phyloP scores from a whole-genome alignment of 2,113 vertebrate genomes.

The Notothenia coriiceps region DNA sequence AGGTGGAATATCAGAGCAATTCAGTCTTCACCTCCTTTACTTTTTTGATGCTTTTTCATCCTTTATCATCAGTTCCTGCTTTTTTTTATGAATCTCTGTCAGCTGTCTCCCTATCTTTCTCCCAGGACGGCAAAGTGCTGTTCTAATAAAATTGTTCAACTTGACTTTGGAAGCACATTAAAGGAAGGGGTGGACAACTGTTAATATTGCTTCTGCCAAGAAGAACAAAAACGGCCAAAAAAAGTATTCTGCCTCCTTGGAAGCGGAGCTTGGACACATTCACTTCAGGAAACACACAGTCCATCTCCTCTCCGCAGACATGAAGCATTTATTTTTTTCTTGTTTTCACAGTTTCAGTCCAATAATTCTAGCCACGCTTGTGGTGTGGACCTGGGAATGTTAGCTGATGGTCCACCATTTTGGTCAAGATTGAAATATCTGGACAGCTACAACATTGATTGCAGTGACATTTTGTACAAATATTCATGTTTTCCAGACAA shows the following conservation, averaged over 20 bases:
- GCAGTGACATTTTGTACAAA: not conserved
- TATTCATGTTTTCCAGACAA: not conserved
- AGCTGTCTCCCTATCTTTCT: conserved; percentile 53
- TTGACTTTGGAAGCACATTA: conserved; percentile 78
- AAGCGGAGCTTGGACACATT: conserved; percentile 40
- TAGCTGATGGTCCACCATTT: not conserved
- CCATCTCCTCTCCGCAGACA: conserved; percentile 47
- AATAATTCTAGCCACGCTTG: not conserved
- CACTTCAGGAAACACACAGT: conserved; percentile 50
- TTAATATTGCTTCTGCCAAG: conserved; percentile 58
- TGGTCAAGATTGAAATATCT: not conserved
- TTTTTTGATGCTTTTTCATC: conserved; percentile 22
- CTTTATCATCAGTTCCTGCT: conserved; percentile 51
- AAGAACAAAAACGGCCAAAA: conserved; percentile 51
- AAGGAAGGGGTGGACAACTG: conserved; percentile 65
- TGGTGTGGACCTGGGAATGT: not conserved
- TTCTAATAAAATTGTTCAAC: conserved; percentile 76
- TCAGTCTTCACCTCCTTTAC: conserved; percentile 13
- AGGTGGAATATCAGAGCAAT: conserved; percentile 49
- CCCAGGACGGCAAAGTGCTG: conserved; percentile 56
- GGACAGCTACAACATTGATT: not conserved
- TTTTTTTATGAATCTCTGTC: conserved; percentile 36
- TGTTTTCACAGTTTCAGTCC: conserved; percentile 29
- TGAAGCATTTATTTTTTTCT: conserved; percentile 9
- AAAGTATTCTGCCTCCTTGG: conserved; percentile 43